Base-by-base conservation (phyloP, 2,113 vertebrate genomes). In the Pimephales promelas region DNA sequence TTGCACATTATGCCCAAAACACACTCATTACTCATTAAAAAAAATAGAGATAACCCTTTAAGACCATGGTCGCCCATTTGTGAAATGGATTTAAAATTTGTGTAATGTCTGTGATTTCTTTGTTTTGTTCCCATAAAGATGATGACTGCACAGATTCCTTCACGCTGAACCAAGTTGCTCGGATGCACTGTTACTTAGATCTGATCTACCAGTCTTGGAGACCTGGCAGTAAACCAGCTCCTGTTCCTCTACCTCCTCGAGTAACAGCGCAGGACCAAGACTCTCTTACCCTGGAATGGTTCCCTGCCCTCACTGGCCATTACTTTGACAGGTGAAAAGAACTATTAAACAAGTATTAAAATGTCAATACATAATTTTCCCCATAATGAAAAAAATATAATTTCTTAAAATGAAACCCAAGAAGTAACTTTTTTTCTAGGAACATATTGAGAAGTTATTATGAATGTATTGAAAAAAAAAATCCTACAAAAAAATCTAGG, bases 131-230 rank as follows among this genome's bases (percentile, higher is more conserved):
- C 84, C 59, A 90, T 92, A 10, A 91, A 99, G 98, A 99, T 1
- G 98, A 99, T 18, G 95, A 96, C 92, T 99, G 98, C 88, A 99
- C 98, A 0, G 90, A 99, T 92, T 98, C 97, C 88, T 99, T 99
- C 94, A 99, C 98, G 0, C 94, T 96, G 89, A 99, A 99, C 93
- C 98, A 99, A 91, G 96, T 99, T 54, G 97, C 98, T 36, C 95
- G 98, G 89, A 99, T 99, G 98, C 98, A 99, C 89, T 99, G 98
- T 89, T 99, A 99, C 94, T 89, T 99, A 93, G 97, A 99, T 88
- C 95, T 99, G 0, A 93, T 98, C 79, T 99, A 99, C 89, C 97
- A 98, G 91, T 94, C 95, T 84, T 99, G 98, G 98, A 97, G 98
- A 89, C 94, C 94, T 0, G 89, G 84, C 49, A 95, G 93, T 88